A percentile compares a stretch with the other conserved stretches of the same genome.
phyloP scores from a whole-genome alignment of 2,113 vertebrate genomes.

The Cricetomys ansorgei region DNA sequence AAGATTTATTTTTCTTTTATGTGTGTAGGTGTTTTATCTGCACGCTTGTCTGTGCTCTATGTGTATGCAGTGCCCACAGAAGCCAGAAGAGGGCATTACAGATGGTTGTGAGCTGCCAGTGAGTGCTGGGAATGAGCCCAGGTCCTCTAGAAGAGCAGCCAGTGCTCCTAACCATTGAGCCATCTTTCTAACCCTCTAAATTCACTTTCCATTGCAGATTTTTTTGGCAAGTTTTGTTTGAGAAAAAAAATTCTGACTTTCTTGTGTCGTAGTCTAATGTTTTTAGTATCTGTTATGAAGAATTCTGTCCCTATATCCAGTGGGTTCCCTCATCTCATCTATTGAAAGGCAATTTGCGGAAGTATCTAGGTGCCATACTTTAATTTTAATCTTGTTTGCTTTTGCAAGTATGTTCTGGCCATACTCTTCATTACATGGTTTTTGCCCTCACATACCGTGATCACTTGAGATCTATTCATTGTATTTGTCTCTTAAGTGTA shows the following conservation, averaged over 20 bases:
- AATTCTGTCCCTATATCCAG: not conserved
- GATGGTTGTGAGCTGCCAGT: not conserved
- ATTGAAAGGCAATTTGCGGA: not conserved
- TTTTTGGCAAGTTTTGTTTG: not conserved
- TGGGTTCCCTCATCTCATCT: not conserved
- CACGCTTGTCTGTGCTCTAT: not conserved
- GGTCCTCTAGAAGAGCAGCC: not conserved
- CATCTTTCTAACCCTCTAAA: not conserved
- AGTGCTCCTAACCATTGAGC: not conserved
- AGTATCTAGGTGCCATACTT: not conserved
- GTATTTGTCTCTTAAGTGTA: not conserved
- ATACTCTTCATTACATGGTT: not conserved
- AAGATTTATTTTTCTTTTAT: not conserved
- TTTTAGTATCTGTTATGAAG: not conserved
- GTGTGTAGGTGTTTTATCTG: not conserved
- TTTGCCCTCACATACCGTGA: not conserved
- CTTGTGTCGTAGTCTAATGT: not conserved
- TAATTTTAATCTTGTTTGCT: conserved; percentile 37
- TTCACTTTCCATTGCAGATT: not conserved
- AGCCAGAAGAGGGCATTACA: not conserved
- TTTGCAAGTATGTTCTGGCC: not conserved
- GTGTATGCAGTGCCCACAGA: not conserved
- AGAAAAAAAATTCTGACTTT: not conserved
- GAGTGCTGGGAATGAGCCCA: not conserved
- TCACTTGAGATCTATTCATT: not conserved